Evolutionary conservation across 2,113 vertebrate species (phyloP).

Genomic region (Pygoscelis antarcticus): DNA sequence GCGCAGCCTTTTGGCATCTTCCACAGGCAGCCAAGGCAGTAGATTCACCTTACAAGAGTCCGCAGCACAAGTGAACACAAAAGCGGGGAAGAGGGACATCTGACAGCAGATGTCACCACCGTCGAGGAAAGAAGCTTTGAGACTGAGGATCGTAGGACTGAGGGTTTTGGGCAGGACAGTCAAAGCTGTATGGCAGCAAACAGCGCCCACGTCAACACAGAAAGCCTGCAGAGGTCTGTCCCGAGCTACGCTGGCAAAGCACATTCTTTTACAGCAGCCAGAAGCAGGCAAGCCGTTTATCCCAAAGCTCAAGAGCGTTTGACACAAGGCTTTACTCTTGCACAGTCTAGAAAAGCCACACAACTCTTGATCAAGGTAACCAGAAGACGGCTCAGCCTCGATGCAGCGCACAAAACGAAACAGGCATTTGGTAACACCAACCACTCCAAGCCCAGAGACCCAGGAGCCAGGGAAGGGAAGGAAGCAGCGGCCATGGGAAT

Average conservation of each 20-base stretch:
- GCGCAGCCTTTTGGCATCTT: not conserved
- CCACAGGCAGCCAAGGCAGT: not conserved
- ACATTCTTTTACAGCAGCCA: not conserved
- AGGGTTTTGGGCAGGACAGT: not conserved
- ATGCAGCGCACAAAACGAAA: not conserved
- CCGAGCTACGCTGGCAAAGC: not conserved
- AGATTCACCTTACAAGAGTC: too few species aligned
- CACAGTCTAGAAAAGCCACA: not conserved
- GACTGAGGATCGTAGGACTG: not conserved
- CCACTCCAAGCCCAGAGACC: not conserved
- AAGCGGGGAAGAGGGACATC: not conserved
- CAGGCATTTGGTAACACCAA: fast-evolving
- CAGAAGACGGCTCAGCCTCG: not conserved
- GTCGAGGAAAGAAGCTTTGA: not conserved
- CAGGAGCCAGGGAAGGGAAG: not conserved
- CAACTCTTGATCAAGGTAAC: too few species aligned
- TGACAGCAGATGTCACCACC: not conserved
- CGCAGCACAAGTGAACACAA: not conserved
- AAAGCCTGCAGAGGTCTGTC: not conserved
- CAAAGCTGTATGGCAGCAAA: not conserved
- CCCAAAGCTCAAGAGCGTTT: too few species aligned
- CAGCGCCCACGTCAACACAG: not conserved
- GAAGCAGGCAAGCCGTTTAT: not conserved
- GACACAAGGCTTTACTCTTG: not conserved
- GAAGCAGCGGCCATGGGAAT: not conserved